These are phyloP conservation scores for Ophiothrix spiculata DNA, from an alignment of 35 echinoderm and acorn worm species.

Conservation along the genomic window DNA sequence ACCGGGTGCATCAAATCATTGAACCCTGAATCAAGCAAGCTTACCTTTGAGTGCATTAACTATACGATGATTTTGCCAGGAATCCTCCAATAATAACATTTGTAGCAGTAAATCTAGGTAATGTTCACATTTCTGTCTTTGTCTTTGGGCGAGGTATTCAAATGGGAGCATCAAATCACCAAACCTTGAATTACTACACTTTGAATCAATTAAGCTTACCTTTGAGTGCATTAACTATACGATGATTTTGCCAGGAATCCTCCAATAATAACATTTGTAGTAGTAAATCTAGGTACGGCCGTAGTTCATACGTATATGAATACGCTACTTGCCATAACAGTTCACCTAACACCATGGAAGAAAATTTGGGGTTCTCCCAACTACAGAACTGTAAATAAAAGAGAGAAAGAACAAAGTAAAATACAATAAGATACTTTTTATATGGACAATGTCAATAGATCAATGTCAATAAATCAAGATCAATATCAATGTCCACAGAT, in stretches of 20 bases:
- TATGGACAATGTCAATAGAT: too few relatives aligned
- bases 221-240: constrained; percentile 95
- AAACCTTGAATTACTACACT: too few relatives aligned
- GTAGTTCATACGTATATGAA: constrained; percentile 98
- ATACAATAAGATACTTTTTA: too few relatives aligned
- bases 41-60: constrained; percentile 94
- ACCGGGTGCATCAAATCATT: too few relatives aligned
- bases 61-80: constrained; percentile 96
- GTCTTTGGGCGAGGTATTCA: too few relatives aligned
- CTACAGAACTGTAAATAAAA: constrained; percentile 99
- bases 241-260: constrained; percentile 94
- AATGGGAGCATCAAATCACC: too few relatives aligned
- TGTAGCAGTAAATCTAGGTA: constrained; percentile 87
- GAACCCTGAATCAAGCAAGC: too few relatives aligned
- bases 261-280: constrained; percentile 88
- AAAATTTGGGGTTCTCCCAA: constrained; percentile 99
- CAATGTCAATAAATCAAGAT: too few relatives aligned
- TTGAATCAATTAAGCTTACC: too few relatives aligned
- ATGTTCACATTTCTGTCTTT: too few relatives aligned
- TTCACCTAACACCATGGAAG: constrained; percentile 82
- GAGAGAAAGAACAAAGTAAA: too few relatives aligned
- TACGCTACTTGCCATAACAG: constrained; percentile 98
- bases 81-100: constrained; percentile 88
- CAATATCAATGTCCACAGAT: too few relatives aligned
- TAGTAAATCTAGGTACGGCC: constrained; percentile 91